Evolutionary conservation across 2,888 invertebrate genomes (phyloP), one percentile per base, ranked within the genome.

Genomic region (Ichneumoninae sp.): DNA sequence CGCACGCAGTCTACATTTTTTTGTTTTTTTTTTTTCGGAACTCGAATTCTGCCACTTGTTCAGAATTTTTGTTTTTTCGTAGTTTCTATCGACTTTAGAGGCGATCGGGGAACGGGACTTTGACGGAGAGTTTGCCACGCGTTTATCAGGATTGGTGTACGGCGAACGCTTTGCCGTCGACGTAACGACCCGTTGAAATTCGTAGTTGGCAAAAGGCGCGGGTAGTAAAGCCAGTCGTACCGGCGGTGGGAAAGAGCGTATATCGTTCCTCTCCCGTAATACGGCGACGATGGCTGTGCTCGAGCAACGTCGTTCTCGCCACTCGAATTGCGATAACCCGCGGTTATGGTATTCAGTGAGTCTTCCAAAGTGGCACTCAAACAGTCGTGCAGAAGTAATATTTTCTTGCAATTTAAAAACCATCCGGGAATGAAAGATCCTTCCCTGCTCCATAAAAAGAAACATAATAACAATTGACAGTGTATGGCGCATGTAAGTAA

Each of bases 161-260:
- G 68, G 26, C 36, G 68, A 40, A 50, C 19, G 79, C 71, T 76
- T 71, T 40, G 47, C 65, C 50, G 70, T 62, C 57, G 66, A 19
- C 65, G 22, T 80, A 76, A 83, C 75, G 79, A 76, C 75, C 22
- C 79, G 65, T 79, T 75, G 30, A 62, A 83, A 79, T 83, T 79
- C 54, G 54, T 44, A 83, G 74, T 70, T 74, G 78, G 69, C 47
- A 57, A 79, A 68, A 54, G 36, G 62, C 60, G 52, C 52, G 69
- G 50, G 33, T 54, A 44, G 65, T 75, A 75, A 79, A 78, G 40
- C 62, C 62, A 54, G 54, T 19, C 44, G 40, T 68, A 68, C 36
- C 44, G 44, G 52, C 22, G 68, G 60, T 54, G 10, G 47, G 44
- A 57, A 75, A 62, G 52, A 57, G 44, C 52, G 70, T 52, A 70